Evolutionary conservation across 30 jellyfish, hydroid and myxozoan species (phyloP), one percentile per base, ranked within the genome.

Genomic region (Mastigias papua): DNA sequence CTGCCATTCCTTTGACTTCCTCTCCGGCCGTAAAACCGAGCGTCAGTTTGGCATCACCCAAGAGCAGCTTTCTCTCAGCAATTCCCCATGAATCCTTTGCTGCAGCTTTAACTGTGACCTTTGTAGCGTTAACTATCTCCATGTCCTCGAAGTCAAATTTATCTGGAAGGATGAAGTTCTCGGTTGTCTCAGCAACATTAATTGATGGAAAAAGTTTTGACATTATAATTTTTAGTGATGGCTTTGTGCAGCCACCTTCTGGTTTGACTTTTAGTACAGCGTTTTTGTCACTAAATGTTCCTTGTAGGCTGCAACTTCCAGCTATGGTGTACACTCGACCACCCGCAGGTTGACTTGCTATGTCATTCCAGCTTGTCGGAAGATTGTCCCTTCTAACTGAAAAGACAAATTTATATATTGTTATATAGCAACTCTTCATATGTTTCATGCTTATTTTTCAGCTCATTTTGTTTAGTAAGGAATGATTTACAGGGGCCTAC

Each of bases 11-110:
- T 0, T 71, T 25, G 21, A 57, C 28, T 5, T 73, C 51, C 1
- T 34, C 35, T 21, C 78, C 92, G 5, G 91, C 91, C 8, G 84
- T 32, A 51, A 83, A 83, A 9, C 80, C 92, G 10, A 83, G 69
- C 0, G 84, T 73, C 86, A 83, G 23, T 27, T 46, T 28, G 3
- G 80, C 92, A 28, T 71, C 80, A 27, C 76, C 50, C 3, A 83
- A 58, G n/a, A 69, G 81, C 22, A 83, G 58, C 20, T 62, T 69
- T 48, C 86, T 83, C 49, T 83, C 92, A 1, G 69, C 72, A 68
- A 67, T 57, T 2, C 67, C 62, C 77, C 82, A 68, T 17, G 87
- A 32, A 30, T 76, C 90, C 32, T 77, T 87, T 0, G 86, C 91
- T 22, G 62, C 46, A 7, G 73, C 70, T 31, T 64, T 63, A 25